phyloP scores from a whole-genome alignment of 2,888 invertebrate species.

The Dicranocentrus wangi region DNA sequence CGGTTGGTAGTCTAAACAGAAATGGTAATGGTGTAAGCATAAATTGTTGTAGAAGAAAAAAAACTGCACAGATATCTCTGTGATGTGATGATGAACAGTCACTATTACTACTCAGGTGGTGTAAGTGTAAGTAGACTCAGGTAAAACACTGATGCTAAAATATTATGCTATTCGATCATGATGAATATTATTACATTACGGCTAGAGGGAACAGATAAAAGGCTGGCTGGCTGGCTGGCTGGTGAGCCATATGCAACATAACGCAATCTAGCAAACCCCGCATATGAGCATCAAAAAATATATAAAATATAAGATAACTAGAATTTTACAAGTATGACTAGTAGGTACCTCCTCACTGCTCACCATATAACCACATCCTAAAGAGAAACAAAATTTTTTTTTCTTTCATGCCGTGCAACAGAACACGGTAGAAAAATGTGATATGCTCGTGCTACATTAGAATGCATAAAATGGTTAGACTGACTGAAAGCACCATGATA shows the following conservation, averaged over 20 bases:
- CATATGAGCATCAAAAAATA: not conserved
- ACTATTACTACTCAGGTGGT: slow-evolving; percentile 6
- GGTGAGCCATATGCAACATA: not conserved
- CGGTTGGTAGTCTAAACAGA: slow-evolving; percentile 36
- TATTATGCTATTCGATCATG: not conserved
- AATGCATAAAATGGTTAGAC: too few relatives aligned
- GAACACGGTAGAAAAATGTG: too few relatives aligned
- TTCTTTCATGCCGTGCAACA: too few relatives aligned
- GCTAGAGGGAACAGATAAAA: not conserved
- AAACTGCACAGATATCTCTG: too few relatives aligned
- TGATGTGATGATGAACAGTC: too few relatives aligned
- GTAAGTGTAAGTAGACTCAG: not conserved
- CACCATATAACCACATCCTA: too few relatives aligned
- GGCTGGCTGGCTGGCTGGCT: too few relatives aligned
- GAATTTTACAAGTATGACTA: not conserved
- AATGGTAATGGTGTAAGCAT: slow-evolving; percentile 16
- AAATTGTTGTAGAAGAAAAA: too few relatives aligned
- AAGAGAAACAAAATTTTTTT: too few relatives aligned
- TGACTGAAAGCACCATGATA: too few relatives aligned
- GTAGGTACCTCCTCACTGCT: too few relatives aligned
- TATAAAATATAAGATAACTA: not conserved
- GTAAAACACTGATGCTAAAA: slow-evolving; percentile 5
- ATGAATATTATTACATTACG: not conserved
- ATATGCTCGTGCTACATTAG: too few relatives aligned
- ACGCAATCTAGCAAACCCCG: not conserved